Conservation (phyloP, 1,140 invertebrate genomes). For the Arctopsyche grandis region DNA sequence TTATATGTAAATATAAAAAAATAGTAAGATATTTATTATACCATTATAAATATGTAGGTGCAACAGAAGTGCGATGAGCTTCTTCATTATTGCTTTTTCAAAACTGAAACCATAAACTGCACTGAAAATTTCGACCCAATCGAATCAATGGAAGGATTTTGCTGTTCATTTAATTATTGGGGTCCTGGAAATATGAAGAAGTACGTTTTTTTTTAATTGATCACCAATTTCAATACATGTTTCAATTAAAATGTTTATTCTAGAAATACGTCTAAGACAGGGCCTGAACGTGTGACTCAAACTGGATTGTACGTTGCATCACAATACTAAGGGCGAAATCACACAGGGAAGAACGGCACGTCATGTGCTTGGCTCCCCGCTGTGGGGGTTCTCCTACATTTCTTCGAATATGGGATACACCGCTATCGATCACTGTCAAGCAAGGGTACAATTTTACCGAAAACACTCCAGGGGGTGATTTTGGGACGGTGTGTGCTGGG, state of each 20-base stretch:
- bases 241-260: not conserved
- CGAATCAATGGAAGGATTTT: constrained; percentile 47
- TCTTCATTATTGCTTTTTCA: constrained; percentile 38
- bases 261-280: constrained; percentile 1
- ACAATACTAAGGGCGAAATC: too few species aligned
- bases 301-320: constrained; percentile 40
- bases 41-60: constrained; percentile 12
- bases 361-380: too few species aligned
- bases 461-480: too few species aligned
- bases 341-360: too few species aligned
- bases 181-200: constrained; percentile 22
- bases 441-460: too few species aligned
- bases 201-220: constrained; percentile 13
- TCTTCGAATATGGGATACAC: too few species aligned
- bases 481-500: too few species aligned
- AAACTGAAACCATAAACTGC: constrained; percentile 11
- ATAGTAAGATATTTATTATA: constrained; percentile 13
- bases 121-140: constrained; percentile 25
- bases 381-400: too few species aligned
- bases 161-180: constrained; percentile 47
- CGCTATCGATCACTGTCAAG: too few species aligned
- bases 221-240: not conserved
- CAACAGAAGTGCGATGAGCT: constrained; percentile 35
- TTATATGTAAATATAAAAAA: not conserved
- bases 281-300: not conserved